Evolutionary conservation across 2,888 invertebrate genomes (phyloP), one percentile per base, ranked within the genome.

Genomic region (Neoaliturus tenellus): DNA sequence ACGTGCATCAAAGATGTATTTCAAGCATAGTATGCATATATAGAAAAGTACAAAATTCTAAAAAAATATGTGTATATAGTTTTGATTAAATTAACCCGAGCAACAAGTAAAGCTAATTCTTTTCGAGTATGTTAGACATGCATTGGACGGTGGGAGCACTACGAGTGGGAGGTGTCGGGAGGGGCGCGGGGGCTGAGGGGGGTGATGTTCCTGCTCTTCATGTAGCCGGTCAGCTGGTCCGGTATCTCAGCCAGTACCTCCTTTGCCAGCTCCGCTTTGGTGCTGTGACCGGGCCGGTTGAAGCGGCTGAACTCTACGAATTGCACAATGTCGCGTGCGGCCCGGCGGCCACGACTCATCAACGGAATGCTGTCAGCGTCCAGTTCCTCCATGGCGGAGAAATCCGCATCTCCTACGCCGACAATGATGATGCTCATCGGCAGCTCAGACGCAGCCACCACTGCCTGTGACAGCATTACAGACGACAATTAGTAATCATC

Each of bases 381-480:
- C 73, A 94, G 88, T 85, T 92, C 92, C 86, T 93, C 92, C 93
- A 94, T 94, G 17, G 93, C 93, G 80, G 90, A 90, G 89, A 94
- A 94, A 87, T 93, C 92, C 51, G 93, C 93, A 87, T 91, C 90
- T 31, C 93, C 94, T 69, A 94, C 92, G n/a, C 93, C 94, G 55
- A 93, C 91, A 84, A 93, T 93, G 84, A 93, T 93, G 81, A 93
- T 93, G 0, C 93, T 93, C 88, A 93, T 89, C 0, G 93, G 93
- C 33, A 93, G 89, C n/a, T 87, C 87, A 8, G 93, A 92, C 4
- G 93, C 93, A 89, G 92, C 87, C 25, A 90, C 89, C 41, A 91
- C 88, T 85, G 92, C 92, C 92, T 89, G 85, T 17, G n/a, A n/a
- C n/a, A n/a, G n/a, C n/a, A n/a, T n/a, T n/a, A n/a, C n/a, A n/a